Evolutionary conservation across 2,797 vertebrate species (phyloP).

Genomic region (Lacerta bilineata): DNA sequence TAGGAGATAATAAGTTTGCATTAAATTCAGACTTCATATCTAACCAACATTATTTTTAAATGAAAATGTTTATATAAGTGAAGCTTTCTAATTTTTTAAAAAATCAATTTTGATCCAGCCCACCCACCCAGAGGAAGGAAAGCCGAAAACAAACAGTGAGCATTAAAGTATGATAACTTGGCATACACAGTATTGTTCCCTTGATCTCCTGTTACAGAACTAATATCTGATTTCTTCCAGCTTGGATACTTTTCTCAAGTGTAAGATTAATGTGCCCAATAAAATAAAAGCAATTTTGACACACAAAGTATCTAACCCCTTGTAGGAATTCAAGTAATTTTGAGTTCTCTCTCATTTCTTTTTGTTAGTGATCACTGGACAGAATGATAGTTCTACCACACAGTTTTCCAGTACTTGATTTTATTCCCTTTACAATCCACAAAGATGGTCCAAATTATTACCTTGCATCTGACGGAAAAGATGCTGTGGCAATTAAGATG

Average conservation of each 20-base stretch:
- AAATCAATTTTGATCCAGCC: neutral
- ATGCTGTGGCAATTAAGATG: neutral
- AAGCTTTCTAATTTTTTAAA: neutral
- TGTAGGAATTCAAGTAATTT: conserved; percentile 1
- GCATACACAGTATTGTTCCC: neutral
- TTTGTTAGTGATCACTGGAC: neutral
- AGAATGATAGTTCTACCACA: neutral
- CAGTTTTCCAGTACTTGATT: neutral
- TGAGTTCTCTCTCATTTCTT: neutral
- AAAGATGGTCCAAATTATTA: conserved; percentile 8
- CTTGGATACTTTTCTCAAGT: neutral
- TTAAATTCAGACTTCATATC: neutral
- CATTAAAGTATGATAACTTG: neutral
- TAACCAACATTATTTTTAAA: neutral
- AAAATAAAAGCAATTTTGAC: conserved; percentile 14
- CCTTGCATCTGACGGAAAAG: neutral
- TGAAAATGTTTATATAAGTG: neutral
- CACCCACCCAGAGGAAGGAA: neutral
- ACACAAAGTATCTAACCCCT: neutral
- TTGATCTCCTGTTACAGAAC: neutral
- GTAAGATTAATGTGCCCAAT: neutral
- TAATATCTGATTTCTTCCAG: conserved; percentile 16
- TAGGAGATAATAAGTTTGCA: neutral
- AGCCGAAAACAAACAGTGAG: neutral
- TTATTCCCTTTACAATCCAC: neutral